Evolutionary conservation across 2,888 invertebrate species (phyloP), one percentile per base, ranked within the genome.

Genomic region (Lymantria dispar): DNA sequence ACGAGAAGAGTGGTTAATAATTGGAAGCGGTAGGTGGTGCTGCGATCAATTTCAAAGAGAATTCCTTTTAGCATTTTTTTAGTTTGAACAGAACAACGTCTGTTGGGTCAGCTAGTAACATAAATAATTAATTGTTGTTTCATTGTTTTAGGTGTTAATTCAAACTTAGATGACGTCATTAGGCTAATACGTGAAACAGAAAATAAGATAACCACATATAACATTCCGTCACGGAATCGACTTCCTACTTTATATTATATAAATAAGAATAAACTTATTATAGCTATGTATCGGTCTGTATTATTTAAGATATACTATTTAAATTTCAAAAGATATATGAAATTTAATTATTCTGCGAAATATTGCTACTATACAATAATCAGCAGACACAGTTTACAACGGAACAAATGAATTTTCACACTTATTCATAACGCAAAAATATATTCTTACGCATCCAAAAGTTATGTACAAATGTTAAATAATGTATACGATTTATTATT

Each of bases 401-500:
- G 59, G 52, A 64, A 64, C 57, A 45, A 60, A 60, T 62, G 57
- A 52, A 58, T 57, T 62, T 54, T 33, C 57, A 57, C 51, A 56
- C 41, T 47, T 44, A 52, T 60, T 63, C 13, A 13, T 29, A 51
- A 52, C 52, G 46, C 41, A 48, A 47, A 51, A 48, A 56, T 53
- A 52, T 38, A 15, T 36, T 54, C 14, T 43, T 15, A 40, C n/a
- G 31, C 49, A 45, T 39, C 36, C 31, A 45, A 22, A 22, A 56
- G 38, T 40, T 43, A 54, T 56, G 44, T 54, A 29, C 39, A n/a
- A 49, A 39, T 54, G 31, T 48, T 55, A 37, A 54, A 52, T 43
- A 29, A 39, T 38, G 9, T 5, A 43, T 33, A 42, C 45, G 11
- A 39, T 54, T 69, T 65, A 60, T 48, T 71, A 83, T 83, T 79